Percentiles rank a stretch among this genome's conserved stretches.
phyloP scores from a whole-genome alignment of 2,113 vertebrate species.

The Pteronura brasiliensis region DNA sequence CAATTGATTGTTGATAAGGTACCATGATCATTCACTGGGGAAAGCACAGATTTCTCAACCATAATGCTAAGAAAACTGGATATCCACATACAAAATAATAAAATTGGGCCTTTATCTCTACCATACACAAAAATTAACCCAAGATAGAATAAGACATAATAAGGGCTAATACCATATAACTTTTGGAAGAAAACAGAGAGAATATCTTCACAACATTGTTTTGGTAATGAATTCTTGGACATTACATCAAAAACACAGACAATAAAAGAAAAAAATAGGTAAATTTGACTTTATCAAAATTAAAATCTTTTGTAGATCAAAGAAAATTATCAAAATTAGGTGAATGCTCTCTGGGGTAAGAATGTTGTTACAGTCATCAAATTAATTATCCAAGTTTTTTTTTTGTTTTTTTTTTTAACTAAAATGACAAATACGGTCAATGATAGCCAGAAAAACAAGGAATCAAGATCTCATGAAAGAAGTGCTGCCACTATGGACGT shows the following conservation, averaged over 20 bases:
- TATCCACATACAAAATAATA: not conserved
- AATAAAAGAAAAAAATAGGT: not conserved
- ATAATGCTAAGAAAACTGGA: not conserved
- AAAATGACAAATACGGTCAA: too few species aligned
- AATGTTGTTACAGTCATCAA: not conserved
- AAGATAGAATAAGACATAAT: not conserved
- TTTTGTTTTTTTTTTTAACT: too few species aligned
- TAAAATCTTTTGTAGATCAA: not conserved
- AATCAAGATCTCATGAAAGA: too few species aligned
- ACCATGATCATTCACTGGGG: not conserved
- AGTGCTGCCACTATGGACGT: too few species aligned
- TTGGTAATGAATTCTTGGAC: not conserved
- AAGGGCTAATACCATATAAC: not conserved
- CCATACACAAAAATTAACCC: not conserved
- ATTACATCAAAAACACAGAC: not conserved
- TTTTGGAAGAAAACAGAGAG: not conserved
- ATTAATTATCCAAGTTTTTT: not conserved
- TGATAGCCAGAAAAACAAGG: too few species aligned
- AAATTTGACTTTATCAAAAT: not conserved
- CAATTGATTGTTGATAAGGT: not conserved
- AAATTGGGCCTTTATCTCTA: not conserved
- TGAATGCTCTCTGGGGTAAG: not conserved
- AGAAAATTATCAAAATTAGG: not conserved
- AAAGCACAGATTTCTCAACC: not conserved
- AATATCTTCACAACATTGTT: not conserved